phyloP scores from a whole-genome alignment of 2,888 invertebrate genomes.

The Lepas anatifera region DNA sequence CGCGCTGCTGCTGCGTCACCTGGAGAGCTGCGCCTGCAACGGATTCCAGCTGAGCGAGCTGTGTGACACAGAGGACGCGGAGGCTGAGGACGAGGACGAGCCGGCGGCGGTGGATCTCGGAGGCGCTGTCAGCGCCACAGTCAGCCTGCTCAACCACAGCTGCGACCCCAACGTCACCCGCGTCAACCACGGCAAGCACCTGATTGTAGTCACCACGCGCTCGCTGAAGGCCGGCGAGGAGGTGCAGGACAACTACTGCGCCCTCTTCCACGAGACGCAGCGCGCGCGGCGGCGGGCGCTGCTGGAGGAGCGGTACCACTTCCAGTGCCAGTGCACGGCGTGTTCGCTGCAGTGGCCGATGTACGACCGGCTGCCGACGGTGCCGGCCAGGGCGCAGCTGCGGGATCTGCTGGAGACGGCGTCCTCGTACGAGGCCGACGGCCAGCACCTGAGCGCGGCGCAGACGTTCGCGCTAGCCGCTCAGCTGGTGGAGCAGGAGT shows the following conservation, averaged over 20 bases:
- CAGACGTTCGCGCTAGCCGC: not conserved
- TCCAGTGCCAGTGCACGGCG: constrained; percentile 35
- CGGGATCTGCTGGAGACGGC: constrained; percentile 19
- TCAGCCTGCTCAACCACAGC: constrained; percentile 40
- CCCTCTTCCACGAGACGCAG: constrained; percentile 33
- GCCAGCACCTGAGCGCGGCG: not conserved
- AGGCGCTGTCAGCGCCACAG: constrained; percentile 37
- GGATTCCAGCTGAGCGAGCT: constrained; percentile 39
- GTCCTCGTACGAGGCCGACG: not conserved
- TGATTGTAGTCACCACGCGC: constrained; percentile 28
- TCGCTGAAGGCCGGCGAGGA: constrained; percentile 31
- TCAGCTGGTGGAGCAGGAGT: not conserved
- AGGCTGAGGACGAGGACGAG: constrained; percentile 27
- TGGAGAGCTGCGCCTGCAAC: constrained; percentile 39
- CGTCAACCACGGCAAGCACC: constrained; percentile 30
- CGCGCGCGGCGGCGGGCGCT: constrained; percentile 31
- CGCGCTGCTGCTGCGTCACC: constrained; percentile 33
- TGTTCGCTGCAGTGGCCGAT: constrained; percentile 29
- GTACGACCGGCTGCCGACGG: constrained; percentile 22
- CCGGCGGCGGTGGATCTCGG: constrained; percentile 31
- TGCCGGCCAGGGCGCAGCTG: constrained; percentile 20
- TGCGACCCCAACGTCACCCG: constrained; percentile 39
- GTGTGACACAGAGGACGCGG: constrained; percentile 21
- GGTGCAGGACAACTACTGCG: constrained; percentile 39
- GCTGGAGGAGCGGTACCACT: constrained; percentile 36